phyloP scores from a whole-genome alignment of 2,113 vertebrate genomes.

The Thamnaconus septentrionalis region DNA sequence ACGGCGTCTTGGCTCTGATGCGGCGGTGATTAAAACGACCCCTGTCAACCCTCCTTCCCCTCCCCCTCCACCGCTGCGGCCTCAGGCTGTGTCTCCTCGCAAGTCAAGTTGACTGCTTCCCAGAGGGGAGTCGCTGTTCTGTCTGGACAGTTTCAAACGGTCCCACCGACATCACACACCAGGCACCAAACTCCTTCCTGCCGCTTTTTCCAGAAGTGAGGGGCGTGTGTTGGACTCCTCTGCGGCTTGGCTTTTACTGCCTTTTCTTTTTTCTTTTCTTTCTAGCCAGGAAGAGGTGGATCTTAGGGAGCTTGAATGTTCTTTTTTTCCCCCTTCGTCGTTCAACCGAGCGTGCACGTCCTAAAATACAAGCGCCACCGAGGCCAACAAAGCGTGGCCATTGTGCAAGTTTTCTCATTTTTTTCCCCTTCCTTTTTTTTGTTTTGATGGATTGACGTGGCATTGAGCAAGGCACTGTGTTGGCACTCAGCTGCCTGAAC shows the following conservation, averaged over 20 bases:
- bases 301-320: constrained; percentile 28
- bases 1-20: no score
- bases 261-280: constrained; percentile 48
- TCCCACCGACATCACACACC: constrained; percentile 65
- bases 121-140: constrained; percentile 44
- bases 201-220: constrained; percentile 65
- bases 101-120: background rate
- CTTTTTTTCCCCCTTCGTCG: constrained; percentile 30
- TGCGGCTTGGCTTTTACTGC: constrained; percentile 52
- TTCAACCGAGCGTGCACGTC: background rate
- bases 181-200: constrained; percentile 58
- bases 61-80: no score
- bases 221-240: constrained; percentile 57
- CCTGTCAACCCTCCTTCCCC: no score
- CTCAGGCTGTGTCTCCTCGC: no score
- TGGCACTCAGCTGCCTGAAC: constrained; percentile 34
- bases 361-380: no score
- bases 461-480: constrained; percentile 15
- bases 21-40: no score
- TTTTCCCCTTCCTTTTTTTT: constrained; percentile 2
- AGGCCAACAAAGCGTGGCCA: background rate
- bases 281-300: constrained; percentile 47
- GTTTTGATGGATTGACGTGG: constrained; percentile 16
- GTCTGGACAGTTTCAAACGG: constrained; percentile 59
- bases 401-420: background rate